phyloP scores from a whole-genome alignment of 2,113 vertebrate genomes.

The Vanacampus margaritifer region DNA sequence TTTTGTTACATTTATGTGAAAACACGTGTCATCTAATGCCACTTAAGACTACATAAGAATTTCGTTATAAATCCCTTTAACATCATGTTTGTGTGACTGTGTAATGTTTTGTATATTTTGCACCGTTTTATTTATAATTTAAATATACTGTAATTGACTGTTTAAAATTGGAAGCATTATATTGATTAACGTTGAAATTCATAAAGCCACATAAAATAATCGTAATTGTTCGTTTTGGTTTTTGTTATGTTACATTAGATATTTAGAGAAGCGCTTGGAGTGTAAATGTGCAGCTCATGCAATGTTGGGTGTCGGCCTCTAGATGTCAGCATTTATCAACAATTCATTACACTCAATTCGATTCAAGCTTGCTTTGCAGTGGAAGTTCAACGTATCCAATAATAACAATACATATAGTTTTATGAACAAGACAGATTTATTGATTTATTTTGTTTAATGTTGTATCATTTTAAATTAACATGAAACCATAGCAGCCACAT shows the following conservation, averaged over 20 bases:
- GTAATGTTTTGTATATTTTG: background rate
- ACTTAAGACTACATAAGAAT: background rate
- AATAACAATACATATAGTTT: too few species aligned
- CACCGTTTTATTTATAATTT: background rate
- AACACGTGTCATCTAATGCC: background rate
- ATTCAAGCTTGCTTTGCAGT: too few species aligned
- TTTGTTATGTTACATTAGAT: background rate
- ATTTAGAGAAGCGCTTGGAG: background rate
- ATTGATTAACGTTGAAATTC: background rate
- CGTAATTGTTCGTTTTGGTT: background rate
- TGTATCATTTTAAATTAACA: too few species aligned
- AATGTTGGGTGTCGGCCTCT: slow-evolving; percentile 30
- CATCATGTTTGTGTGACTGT: background rate
- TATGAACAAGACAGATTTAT: too few species aligned
- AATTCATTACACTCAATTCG: slow-evolving; percentile 1
- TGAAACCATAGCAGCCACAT: too few species aligned
- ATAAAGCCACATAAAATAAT: background rate
- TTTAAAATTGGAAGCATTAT: background rate
- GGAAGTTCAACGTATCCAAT: background rate
- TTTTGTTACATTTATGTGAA: background rate
- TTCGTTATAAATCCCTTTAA: background rate
- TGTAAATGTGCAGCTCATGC: background rate
- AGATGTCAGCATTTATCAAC: slow-evolving; percentile 67
- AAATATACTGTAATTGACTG: background rate
- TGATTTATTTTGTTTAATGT: too few species aligned